Percentiles rank a stretch among this genome's conserved stretches.
These are phyloP conservation scores for Hermetia illucens DNA, from an alignment of 1,140 invertebrate species.

Conservation along the genomic window DNA sequence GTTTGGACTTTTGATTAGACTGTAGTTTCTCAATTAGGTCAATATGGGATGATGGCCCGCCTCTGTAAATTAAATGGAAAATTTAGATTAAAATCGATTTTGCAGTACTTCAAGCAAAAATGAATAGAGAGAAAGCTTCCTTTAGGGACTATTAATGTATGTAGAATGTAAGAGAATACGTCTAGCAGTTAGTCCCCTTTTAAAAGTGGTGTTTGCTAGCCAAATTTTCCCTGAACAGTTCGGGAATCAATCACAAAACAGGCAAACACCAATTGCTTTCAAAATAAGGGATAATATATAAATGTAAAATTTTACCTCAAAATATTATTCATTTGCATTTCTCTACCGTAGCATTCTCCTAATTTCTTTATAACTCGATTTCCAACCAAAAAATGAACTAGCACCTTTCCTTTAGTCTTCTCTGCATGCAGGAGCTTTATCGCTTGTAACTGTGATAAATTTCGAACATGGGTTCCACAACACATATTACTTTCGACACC, in stretches of 20 bases:
- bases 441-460: slow-evolving; percentile 61
- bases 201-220: too few species aligned
- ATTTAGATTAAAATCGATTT: too few species aligned
- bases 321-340: slow-evolving; percentile 47
- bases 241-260: too few species aligned
- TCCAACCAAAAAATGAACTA: slow-evolving; percentile 55
- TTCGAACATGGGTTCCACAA: slow-evolving; percentile 73
- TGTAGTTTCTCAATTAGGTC: slow-evolving; percentile 57
- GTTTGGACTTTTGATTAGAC: slow-evolving; percentile 44
- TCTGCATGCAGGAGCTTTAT: slow-evolving; percentile 57
- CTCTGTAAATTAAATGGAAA: slow-evolving; percentile 35
- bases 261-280: slow-evolving; percentile 1
- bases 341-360: slow-evolving; percentile 42
- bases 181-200: too few species aligned
- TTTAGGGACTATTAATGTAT: too few species aligned
- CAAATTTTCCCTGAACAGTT: too few species aligned
- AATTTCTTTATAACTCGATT: slow-evolving; percentile 46
- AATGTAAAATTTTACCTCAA: slow-evolving; percentile 41
- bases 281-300: slow-evolving; percentile 5
- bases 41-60: slow-evolving; percentile 47
- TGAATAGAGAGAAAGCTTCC: too few species aligned
- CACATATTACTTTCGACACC: slow-evolving; percentile 66
- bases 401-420: slow-evolving; percentile 50
- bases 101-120: too few species aligned
- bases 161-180: too few species aligned